Base-by-base conservation (phyloP, 1,140 invertebrate species). In the Diachasma alloeum region DNA sequence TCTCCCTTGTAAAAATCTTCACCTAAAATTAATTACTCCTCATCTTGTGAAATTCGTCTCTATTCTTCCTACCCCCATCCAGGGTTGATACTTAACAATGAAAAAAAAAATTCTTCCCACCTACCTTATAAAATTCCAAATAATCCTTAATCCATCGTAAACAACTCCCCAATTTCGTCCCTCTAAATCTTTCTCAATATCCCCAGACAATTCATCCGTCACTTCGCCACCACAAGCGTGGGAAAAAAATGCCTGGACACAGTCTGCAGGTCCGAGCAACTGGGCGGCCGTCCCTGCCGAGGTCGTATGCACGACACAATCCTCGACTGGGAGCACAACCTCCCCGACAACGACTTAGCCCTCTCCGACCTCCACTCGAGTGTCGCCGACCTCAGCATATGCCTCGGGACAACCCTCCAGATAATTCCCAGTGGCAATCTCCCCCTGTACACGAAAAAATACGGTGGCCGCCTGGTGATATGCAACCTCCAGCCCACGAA, bases 401-500 rank as follows among this genome's bases (percentile, higher is more conserved):
- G 96, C 82, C 90, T 99, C 66, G 98, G 98, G 46, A 99, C 98
- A 46, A 98, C 97, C 19, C 90, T 99, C 56, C 98, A 99, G 93
- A 99, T 99, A 82, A 93, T 98, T 82, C 98, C 98, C 68, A 98
- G 97, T 90, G 98, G 97, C 39, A 97, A 97, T 88, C 90, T 99
- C 78, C 98, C 98, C 37, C 87, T 98, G 19, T 92, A 94, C 77
- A 95, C 95, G 26, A 95, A 97, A 82, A 97, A 97, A 86, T 95
- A 95, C 86, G 94, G 94, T 56, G 94, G 97, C 67, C 95, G 95
- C 90, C 88, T 99, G 63, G 97, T 97, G 6, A 97, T 99, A 83
- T 96, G 98, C 72, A 99, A 99, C 90, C 91, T 99, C 37, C 98
- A 99, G 89, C 94, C 96, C 46, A 99, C 98, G 17, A 99, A 99